Conservation (phyloP, 2,888 invertebrate species). For the Dryococelus australis region DNA sequence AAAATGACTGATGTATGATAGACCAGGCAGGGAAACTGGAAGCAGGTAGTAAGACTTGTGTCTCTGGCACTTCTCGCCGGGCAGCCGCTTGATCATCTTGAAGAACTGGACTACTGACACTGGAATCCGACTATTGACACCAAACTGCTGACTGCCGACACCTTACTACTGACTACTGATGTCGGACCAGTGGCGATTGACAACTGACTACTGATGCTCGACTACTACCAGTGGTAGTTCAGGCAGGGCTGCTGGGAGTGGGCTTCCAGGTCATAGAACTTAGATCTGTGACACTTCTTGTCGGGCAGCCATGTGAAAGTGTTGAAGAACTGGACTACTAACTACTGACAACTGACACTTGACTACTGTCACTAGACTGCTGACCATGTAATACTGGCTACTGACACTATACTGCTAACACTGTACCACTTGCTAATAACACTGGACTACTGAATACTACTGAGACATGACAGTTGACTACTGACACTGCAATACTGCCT, state of each 20-base stretch:
- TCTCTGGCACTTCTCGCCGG: constrained; percentile 87
- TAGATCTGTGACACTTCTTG: constrained; percentile 84
- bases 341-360: no score
- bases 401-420: constrained; percentile 87
- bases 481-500: no score
- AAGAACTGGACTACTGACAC: constrained; percentile 75
- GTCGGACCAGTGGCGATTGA: no score
- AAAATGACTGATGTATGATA: constrained; percentile 54
- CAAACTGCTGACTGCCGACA: no score
- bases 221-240: constrained; percentile 39
- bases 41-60: constrained; percentile 83
- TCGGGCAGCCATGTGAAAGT: constrained; percentile 89
- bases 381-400: constrained; percentile 62
- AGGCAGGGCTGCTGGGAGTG: constrained; percentile 81
- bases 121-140: no score
- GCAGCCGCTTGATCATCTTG: constrained; percentile 84
- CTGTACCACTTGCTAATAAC: constrained; percentile 86
- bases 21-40: constrained; percentile 71
- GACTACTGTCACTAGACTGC: no score
- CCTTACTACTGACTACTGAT: no score
- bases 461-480: no score
- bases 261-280: constrained; percentile 80
- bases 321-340: constrained; percentile 78
- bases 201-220: no score
- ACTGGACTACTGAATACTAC: constrained; percentile 68